phyloP scores from a whole-genome alignment of 2,797 vertebrate genomes.

The Bovichtus diacanthus region DNA sequence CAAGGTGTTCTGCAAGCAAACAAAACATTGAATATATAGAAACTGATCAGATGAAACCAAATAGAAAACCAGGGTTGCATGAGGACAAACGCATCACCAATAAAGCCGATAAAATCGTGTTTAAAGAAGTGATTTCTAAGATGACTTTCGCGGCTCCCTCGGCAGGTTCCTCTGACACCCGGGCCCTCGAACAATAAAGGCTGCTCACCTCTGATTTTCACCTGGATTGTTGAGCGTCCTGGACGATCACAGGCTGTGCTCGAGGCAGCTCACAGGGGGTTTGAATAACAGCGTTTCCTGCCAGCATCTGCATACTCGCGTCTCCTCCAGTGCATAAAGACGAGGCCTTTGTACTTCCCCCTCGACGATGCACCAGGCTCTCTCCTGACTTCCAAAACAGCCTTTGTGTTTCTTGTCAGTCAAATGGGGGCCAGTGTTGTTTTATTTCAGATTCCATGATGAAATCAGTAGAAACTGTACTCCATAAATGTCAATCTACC shows the following conservation, averaged over 20 bases:
- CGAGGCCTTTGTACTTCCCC: conserved; percentile 44
- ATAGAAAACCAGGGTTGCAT: conserved; percentile 15
- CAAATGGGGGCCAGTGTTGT: conserved; percentile 50
- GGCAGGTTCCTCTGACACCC: conserved; percentile 2
- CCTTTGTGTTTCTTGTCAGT: conserved; percentile 62
- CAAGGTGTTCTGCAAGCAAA: conserved; percentile 27
- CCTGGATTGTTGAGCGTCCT: conserved; percentile 18
- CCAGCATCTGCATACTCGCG: conserved; percentile 45
- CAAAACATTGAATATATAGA: not conserved
- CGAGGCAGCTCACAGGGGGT: conserved; percentile 27
- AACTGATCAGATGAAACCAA: conserved; percentile 10
- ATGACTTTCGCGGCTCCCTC: conserved; percentile 22
- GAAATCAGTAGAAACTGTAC: conserved; percentile 65
- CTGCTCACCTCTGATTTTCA: conserved; percentile 44
- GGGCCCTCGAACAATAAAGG: conserved; percentile 23
- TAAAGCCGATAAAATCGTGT: not conserved
- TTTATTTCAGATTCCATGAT: conserved; percentile 64
- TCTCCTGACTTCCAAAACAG: conserved; percentile 45
- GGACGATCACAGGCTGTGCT: conserved; percentile 20
- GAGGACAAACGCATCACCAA: conserved; percentile 11
- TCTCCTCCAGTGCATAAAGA: conserved; percentile 51
- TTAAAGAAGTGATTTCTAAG: conserved; percentile 28
- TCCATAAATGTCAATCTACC: conserved; percentile 36
- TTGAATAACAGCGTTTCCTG: conserved; percentile 53
- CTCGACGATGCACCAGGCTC: conserved; percentile 25